phyloP scores from a whole-genome alignment of 35 echinoderm and acorn worm species.

The Lytechinus pictus region DNA sequence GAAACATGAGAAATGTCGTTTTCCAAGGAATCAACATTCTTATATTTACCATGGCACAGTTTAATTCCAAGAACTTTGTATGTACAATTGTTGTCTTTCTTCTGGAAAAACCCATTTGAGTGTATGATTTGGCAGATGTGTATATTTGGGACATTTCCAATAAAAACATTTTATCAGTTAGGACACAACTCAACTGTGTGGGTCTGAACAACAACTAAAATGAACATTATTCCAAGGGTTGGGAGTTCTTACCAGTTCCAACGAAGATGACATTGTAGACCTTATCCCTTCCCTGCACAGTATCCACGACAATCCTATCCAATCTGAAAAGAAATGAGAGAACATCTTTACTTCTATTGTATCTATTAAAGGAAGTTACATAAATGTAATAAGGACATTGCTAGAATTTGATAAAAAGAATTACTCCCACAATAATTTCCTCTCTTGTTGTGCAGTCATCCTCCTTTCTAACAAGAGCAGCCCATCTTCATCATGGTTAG shows the following conservation, averaged over 20 bases:
- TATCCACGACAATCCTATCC: constrained; percentile 72
- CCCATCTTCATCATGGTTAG: not conserved
- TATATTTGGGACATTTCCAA: not conserved
- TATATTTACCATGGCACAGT: not conserved
- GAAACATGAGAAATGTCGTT: not conserved
- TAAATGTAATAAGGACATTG: not conserved
- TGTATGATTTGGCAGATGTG: not conserved
- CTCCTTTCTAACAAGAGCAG: not conserved
- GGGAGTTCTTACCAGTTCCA: constrained; percentile 72
- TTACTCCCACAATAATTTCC: not conserved
- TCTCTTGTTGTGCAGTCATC: not conserved
- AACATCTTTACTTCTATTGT: not conserved
- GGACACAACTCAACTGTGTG: not conserved
- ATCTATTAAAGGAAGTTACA: not conserved
- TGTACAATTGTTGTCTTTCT: no score
- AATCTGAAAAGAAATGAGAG: constrained; percentile 53
- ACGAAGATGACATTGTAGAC: constrained; percentile 75
- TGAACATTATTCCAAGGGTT: not conserved
- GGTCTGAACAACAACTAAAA: not conserved
- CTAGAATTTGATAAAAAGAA: not conserved
- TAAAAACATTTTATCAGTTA: not conserved
- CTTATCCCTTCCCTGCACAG: constrained; percentile 52
- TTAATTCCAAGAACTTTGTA: not conserved
- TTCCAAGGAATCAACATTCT: not conserved
- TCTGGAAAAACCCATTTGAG: not conserved